Conservation (phyloP, 30 jellyfish, hydroid and myxozoan genomes). For the Calvadosia cruxmelitensis region DNA sequence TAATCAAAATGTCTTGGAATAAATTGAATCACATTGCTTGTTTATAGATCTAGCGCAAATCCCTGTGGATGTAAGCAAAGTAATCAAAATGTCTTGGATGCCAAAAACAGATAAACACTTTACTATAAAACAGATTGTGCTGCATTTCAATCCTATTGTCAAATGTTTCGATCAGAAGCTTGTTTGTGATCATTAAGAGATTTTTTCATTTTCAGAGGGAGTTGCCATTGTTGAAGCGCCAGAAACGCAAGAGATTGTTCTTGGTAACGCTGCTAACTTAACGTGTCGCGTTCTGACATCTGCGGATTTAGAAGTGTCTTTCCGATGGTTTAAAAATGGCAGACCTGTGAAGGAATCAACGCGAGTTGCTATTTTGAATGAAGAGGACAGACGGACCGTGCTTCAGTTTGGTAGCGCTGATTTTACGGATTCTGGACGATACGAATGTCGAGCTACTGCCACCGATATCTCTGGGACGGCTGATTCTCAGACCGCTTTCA, state of each 20-base stretch:
- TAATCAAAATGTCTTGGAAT: no score
- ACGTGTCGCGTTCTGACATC: constrained; percentile 60
- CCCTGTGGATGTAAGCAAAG: no score
- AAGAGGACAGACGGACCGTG: constrained; percentile 33
- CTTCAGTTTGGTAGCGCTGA: constrained; percentile 11
- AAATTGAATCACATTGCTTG: no score
- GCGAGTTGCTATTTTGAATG: constrained; percentile 17
- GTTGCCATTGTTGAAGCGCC: constrained; percentile 46
- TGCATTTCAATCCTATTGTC: no score
- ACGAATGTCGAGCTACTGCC: constrained; percentile 38
- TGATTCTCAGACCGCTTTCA: constrained; percentile 37
- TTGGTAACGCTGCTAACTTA: constrained; percentile 26
- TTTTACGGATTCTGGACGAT: constrained; percentile 48
- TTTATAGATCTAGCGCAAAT: no score
- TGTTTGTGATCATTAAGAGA: no score
- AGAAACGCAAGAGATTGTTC: constrained; percentile 22
- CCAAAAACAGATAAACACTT: background rate
- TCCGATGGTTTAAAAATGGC: constrained; percentile 44
- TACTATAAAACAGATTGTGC: no score
- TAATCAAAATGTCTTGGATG: background rate
- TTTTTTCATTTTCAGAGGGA: constrained; percentile 5
- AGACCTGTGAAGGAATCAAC: constrained; percentile 6
- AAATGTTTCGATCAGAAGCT: no score
- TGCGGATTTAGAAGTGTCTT: constrained; percentile 32
- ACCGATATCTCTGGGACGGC: constrained; percentile 49